Conservation (phyloP, 2,888 invertebrate genomes). For the Drosophila recens region DNA sequence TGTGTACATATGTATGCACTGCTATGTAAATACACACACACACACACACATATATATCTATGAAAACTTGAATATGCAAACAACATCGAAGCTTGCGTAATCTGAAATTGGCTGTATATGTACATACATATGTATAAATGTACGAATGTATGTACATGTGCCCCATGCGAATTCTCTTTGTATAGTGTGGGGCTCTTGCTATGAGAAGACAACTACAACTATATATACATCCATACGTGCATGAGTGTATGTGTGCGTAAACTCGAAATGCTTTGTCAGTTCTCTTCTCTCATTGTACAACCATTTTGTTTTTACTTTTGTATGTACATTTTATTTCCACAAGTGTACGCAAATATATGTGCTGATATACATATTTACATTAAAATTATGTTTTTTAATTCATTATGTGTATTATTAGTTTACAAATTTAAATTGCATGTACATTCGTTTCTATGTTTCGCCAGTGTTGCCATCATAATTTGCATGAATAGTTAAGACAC, state of each 20-base stretch:
- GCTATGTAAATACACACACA: not conserved
- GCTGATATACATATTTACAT: slow-evolving; percentile 17
- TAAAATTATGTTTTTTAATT: not conserved
- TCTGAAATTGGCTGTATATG: slow-evolving; percentile 63
- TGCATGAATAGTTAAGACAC: slow-evolving; percentile 41
- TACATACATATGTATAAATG: slow-evolving; percentile 13
- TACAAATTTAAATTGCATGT: not conserved
- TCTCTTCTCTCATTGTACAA: slow-evolving; percentile 39
- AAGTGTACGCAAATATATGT: slow-evolving; percentile 22
- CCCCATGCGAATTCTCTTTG: slow-evolving; percentile 53
- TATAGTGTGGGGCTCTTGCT: slow-evolving; percentile 39
- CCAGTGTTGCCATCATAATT: slow-evolving; percentile 44
- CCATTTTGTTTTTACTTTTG: slow-evolving; percentile 41
- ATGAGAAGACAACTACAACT: slow-evolving; percentile 50
- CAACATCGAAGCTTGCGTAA: slow-evolving; percentile 69
- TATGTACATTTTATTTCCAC: slow-evolving; percentile 28
- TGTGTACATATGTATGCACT: slow-evolving; percentile 3
- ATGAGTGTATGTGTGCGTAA: slow-evolving; percentile 30
- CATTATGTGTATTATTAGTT: not conserved
- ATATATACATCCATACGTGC: slow-evolving; percentile 1
- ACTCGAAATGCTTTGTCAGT: slow-evolving; percentile 57
- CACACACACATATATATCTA: slow-evolving; percentile 3
- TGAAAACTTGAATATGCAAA: slow-evolving; percentile 47
- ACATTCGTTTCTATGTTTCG: slow-evolving; percentile 23
- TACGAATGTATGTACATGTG: slow-evolving; percentile 20